phyloP scores from a whole-genome alignment of 2,113 vertebrate genomes.

The Myrmophylax atrothorax region DNA sequence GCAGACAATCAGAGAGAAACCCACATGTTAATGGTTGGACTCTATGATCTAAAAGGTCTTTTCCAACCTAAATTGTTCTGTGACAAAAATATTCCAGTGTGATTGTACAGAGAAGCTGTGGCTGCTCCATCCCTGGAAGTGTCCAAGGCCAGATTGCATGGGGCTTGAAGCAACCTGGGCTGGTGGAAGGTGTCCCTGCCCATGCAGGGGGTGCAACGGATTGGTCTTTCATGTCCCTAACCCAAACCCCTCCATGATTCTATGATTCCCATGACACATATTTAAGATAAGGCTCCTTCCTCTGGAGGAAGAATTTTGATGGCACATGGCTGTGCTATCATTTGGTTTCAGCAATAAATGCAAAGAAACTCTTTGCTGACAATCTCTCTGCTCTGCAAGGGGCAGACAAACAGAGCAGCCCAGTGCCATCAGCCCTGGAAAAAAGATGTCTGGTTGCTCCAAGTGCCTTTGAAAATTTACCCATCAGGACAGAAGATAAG shows the following conservation, averaged over 20 bases:
- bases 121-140: not conserved
- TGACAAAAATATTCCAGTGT: not conserved
- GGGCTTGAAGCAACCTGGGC: not conserved
- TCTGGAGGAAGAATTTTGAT: not conserved
- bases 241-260: not conserved
- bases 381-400: not conserved
- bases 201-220: not conserved
- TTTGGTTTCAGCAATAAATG: not conserved
- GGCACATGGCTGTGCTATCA: fast-evolving
- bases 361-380: not conserved
- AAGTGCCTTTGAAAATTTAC: not conserved
- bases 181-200: not conserved
- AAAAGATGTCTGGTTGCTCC: not conserved
- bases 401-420: not conserved
- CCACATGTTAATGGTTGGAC: too few species aligned
- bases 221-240: not conserved
- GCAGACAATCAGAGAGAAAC: not conserved
- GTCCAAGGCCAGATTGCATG: fast-evolving
- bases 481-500: not conserved
- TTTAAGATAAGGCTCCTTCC: not conserved
- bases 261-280: not conserved
- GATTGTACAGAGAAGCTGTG: not conserved
- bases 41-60: not conserved
- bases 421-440: not conserved
- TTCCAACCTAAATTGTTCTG: not conserved